A percentile compares a stretch with the other conserved stretches of the same genome.
Evolutionary conservation across 2,113 vertebrate species (phyloP).

Genomic region (Salvelinus sp.): DNA sequence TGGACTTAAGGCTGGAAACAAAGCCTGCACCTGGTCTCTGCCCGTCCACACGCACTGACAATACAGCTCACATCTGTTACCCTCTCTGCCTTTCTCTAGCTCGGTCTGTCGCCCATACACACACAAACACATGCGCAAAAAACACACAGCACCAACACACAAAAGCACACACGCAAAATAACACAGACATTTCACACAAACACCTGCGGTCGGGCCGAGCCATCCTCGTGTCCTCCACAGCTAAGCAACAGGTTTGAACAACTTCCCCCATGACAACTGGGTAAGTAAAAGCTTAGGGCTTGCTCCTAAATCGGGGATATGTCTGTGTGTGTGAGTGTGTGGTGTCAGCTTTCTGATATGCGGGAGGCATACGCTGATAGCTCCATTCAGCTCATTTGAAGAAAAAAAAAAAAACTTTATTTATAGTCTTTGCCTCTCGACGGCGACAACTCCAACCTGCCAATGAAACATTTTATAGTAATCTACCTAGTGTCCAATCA

Average conservation of each 20-base stretch:
- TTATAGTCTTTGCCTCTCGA: too few species aligned
- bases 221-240: constrained; percentile 17
- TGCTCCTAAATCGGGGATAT: constrained; percentile 1
- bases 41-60: constrained; percentile 81
- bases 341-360: constrained; percentile 26
- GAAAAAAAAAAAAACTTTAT: too few species aligned
- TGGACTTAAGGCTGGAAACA: constrained; percentile 78
- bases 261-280: constrained; percentile 5
- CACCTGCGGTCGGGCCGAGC: constrained; percentile 1
- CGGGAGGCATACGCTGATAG: not conserved
- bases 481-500: not conserved
- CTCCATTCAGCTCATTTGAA: not conserved
- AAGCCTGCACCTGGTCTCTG: constrained; percentile 94
- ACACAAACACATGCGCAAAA: constrained; percentile 23
- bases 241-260: constrained; percentile 33
- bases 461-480: not conserved
- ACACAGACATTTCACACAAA: constrained; percentile 3
- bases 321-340: not conserved
- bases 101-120: constrained; percentile 23
- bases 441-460: not conserved
- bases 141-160: too few species aligned
- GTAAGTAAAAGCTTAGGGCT: constrained; percentile 7
- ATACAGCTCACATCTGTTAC: constrained; percentile 89
- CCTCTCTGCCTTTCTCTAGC: constrained; percentile 48
- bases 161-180: constrained; percentile 29